phyloP scores from a whole-genome alignment of 2,888 invertebrate genomes.

The Rotaria macrura region DNA sequence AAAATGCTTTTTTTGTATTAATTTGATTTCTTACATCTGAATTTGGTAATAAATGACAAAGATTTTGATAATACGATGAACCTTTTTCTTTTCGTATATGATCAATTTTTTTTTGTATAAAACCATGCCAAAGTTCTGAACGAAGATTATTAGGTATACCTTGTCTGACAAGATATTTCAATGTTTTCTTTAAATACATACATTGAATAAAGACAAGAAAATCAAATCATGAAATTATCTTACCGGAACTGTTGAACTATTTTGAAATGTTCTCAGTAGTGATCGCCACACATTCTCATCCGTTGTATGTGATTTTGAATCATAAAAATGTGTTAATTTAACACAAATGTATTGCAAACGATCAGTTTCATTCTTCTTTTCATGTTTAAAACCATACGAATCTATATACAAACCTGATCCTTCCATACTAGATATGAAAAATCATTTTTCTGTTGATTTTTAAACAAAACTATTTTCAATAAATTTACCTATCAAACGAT shows the following conservation, averaged over 20 bases:
- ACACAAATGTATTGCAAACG: conserved; percentile 54
- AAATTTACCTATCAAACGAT: conserved; percentile 50
- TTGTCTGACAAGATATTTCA: conserved; percentile 50
- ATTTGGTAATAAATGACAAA: conserved; percentile 50
- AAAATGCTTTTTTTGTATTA: background rate
- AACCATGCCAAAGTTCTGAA: conserved; percentile 50
- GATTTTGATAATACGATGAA: conserved; percentile 51
- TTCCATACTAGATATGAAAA: conserved; percentile 41
- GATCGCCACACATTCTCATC: conserved; percentile 44
- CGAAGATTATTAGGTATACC: conserved; percentile 52
- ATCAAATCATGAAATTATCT: background rate
- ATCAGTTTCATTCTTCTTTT: conserved; percentile 48
- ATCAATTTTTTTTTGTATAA: conserved; percentile 47
- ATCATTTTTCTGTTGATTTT: no score
- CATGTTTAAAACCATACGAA: conserved; percentile 53
- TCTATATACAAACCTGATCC: conserved; percentile 51
- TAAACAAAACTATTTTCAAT: no score
- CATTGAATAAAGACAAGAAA: background rate
- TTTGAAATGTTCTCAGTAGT: conserved; percentile 13
- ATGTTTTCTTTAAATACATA: conserved; percentile 43
- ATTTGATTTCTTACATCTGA: conserved; percentile 44
- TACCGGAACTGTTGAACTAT: background rate
- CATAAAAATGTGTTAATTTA: conserved; percentile 51
- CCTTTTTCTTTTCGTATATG: conserved; percentile 51
- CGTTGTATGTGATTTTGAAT: conserved; percentile 43